Base-by-base conservation (phyloP, 37 sponge, comb jelly and placozoan species). In the Eunapius fragilis region DNA sequence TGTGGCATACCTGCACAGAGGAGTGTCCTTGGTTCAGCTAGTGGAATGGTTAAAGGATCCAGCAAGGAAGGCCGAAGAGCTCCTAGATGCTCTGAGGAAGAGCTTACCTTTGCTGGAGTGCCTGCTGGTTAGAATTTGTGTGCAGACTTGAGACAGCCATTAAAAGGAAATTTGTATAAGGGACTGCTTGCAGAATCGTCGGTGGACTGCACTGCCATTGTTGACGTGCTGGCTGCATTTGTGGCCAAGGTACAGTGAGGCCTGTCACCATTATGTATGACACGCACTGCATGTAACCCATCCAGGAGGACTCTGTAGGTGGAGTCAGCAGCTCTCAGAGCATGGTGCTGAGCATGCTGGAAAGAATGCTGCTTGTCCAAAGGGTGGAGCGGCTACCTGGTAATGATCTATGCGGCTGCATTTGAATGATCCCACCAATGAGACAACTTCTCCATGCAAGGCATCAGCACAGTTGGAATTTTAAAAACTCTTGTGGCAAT, bases 1-100 rank as follows among this genome's bases (percentile, higher is more conserved):
- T 36, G 19, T 35, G 45, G 26, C 23, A n/a, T n/a, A n/a, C n/a
- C n/a, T n/a, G n/a, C n/a, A n/a, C n/a, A n/a, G 3, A 24, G 6
- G 25, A 31, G 17, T 77, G 24, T 26, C 23, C 49, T 50, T 19
- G 10, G 28, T 50, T 30, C 28, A 79, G 80, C 41, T 79, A 13
- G 36, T 36, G 80, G 67, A 79, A 67, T 79, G 80, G 80, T 49
- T 79, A 67, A 48, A 79, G 68, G 26, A 30, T 45, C 26, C 31
- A 14, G 25, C 35, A 34, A 35, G 35, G 19, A 10, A 30, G 30
- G 75, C 9, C 9, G 74, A 73, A 33, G 17, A 25, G 74, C 19
- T 73, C 30, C 28, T 73, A 19, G 30, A 34, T 31, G 31, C 74
- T 73, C 74, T 26, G 74, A 73, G 27, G n/a, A 73, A 26, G 30